Percentiles rank a stretch among this genome's conserved stretches.
Conservation (phyloP, 2,797 vertebrate genomes). For the Muscicapa striata region DNA sequence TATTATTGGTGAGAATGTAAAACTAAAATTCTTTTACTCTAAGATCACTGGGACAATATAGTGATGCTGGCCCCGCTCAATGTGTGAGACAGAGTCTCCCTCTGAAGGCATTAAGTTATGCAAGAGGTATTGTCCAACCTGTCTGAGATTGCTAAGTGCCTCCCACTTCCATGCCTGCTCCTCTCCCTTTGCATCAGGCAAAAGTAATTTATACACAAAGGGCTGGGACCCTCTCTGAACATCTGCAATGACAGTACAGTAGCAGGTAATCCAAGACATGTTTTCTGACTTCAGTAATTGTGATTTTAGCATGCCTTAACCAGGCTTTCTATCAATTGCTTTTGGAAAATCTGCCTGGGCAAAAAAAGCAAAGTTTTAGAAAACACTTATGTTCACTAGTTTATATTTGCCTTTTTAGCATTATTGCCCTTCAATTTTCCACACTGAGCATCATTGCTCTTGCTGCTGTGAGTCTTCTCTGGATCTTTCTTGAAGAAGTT, state of each 20-base stretch:
- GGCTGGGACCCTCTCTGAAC: not conserved
- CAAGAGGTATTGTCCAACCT: not conserved
- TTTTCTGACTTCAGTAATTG: not conserved
- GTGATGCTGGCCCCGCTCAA: not conserved
- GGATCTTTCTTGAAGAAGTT: not conserved
- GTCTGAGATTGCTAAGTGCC: not conserved
- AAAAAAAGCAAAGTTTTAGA: not conserved
- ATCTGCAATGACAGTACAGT: not conserved
- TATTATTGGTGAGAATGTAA: not conserved
- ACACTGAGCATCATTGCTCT: not conserved
- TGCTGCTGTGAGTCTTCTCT: not conserved
- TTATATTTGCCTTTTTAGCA: not conserved
- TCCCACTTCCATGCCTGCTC: not conserved
- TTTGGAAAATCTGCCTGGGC: not conserved
- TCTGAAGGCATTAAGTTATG: not conserved
- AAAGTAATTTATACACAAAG: not conserved
- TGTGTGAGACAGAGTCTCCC: fast-evolving
- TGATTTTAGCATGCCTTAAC: not conserved
- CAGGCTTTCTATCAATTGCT: not conserved
- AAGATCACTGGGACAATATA: not conserved
- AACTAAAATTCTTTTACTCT: not conserved
- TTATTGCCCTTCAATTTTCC: not conserved
- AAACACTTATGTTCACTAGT: not conserved
- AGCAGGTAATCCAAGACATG: not conserved
- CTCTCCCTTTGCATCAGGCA: not conserved